Evolutionary conservation across 2,888 invertebrate genomes (phyloP).

Genomic region (Oscheius onirici): DNA sequence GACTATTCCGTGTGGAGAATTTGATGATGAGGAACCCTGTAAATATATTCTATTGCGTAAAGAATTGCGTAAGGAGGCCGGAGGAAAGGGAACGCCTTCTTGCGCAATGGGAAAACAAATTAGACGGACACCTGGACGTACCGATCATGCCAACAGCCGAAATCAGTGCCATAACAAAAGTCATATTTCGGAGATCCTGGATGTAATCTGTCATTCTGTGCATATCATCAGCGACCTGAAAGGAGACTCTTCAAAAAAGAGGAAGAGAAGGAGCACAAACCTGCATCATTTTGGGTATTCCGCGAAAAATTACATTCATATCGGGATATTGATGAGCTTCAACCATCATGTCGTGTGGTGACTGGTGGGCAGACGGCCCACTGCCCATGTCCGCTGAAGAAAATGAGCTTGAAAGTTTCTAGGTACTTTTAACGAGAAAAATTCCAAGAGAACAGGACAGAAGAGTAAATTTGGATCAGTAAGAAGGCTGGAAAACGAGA

Average conservation of each 20-base stretch:
- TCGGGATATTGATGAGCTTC: constrained; percentile 59
- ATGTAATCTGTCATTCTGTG: constrained; percentile 67
- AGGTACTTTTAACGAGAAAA: no score
- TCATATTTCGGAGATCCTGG: constrained; percentile 64
- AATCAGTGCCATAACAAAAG: constrained; percentile 51
- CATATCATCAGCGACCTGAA: constrained; percentile 69
- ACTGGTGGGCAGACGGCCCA: constrained; percentile 47
- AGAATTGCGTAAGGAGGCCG: neutral
- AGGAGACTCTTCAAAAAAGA: constrained; percentile 4
- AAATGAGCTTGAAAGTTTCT: no score
- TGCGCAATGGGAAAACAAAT: constrained; percentile 18
- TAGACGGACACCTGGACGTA: no score
- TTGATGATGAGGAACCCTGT: constrained; percentile 33
- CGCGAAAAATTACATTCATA: constrained; percentile 64
- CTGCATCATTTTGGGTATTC: constrained; percentile 69
- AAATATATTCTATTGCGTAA: neutral
- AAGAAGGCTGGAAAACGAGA: neutral
- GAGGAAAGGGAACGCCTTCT: constrained; percentile 5
- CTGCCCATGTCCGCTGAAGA: constrained; percentile 41
- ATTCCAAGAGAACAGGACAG: no score
- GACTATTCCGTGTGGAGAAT: constrained; percentile 6
- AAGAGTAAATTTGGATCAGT: no score
- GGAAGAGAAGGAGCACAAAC: constrained; percentile 11
- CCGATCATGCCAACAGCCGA: constrained; percentile 48
- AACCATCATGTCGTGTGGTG: constrained; percentile 48